A percentile compares a stretch with the other conserved stretches of the same genome.
Conservation (phyloP, 2,888 invertebrate genomes). For the Desoria tigrina region DNA sequence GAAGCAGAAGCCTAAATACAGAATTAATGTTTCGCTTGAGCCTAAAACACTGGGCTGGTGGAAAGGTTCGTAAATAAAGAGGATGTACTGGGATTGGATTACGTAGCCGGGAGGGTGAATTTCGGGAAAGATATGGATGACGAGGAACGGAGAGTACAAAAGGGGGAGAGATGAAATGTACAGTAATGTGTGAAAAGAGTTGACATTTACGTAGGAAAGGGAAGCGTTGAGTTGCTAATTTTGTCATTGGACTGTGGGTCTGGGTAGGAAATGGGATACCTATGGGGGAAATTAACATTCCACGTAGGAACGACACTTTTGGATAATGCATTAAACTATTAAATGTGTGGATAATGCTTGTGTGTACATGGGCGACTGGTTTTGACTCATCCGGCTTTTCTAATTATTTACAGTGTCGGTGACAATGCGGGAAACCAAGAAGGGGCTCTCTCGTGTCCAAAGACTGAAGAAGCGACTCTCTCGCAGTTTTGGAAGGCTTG, state of each 20-base stretch:
- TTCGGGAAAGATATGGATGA: not conserved
- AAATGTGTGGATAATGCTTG: not conserved
- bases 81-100: not conserved
- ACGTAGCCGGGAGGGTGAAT: conserved; percentile 3
- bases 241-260: conserved; percentile 6
- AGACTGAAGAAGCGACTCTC: conserved; percentile 93
- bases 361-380: not conserved
- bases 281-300: conserved; percentile 29
- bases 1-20: conserved; percentile 16
- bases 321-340: not conserved
- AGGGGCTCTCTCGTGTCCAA: conserved; percentile 87
- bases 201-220: conserved; percentile 14
- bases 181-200: conserved; percentile 21
- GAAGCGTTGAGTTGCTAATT: conserved; percentile 18
- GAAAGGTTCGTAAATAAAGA: too few species aligned
- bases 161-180: conserved; percentile 13
- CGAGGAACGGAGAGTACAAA: not conserved
- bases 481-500: conserved; percentile 92
- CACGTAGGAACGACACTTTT: not conserved
- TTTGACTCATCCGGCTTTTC: conserved; percentile 36
- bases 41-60: not conserved
- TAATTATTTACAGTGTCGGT: conserved; percentile 62
- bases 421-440: conserved; percentile 90
- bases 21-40: conserved; percentile 7
- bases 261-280: conserved; percentile 16